phyloP scores from a whole-genome alignment of 2,797 vertebrate species.

The Diglossa cyanea region DNA sequence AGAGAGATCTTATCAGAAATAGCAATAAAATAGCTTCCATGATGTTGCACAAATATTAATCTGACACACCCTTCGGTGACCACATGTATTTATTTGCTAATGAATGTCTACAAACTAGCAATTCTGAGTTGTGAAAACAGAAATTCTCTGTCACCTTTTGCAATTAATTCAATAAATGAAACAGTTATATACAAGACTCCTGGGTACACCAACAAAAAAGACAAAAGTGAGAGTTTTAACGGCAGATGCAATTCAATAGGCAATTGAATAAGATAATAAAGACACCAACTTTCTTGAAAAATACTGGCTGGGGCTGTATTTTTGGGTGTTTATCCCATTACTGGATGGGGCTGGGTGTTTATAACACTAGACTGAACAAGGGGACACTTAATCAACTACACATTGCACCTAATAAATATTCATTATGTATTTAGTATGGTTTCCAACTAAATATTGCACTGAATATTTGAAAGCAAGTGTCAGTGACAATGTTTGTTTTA shows the following conservation, averaged over 20 bases:
- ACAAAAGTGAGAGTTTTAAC: not conserved
- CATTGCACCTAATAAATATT: not conserved
- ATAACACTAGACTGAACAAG: not conserved
- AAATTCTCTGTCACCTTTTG: not conserved
- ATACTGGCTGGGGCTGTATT: fast-evolving
- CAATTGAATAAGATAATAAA: not conserved
- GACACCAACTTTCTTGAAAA: not conserved
- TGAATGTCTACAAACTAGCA: not conserved
- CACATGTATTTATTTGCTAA: not conserved
- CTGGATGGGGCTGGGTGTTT: not conserved
- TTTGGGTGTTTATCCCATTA: too few species aligned
- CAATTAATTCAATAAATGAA: not conserved
- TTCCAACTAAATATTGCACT: not conserved
- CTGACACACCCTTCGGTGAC: not conserved
- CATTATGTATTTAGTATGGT: not conserved
- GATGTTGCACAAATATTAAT: not conserved
- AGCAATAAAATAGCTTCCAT: not conserved
- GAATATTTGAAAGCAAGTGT: not conserved
- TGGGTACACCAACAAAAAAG: not conserved
- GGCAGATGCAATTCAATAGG: not conserved
- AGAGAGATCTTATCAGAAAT: not conserved
- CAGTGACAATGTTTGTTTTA: not conserved
- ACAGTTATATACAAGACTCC: not conserved
- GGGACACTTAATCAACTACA: not conserved
- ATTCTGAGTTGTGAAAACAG: not conserved